Conservation (phyloP, 2,797 vertebrate genomes). For the Clarias pachynema region DNA sequence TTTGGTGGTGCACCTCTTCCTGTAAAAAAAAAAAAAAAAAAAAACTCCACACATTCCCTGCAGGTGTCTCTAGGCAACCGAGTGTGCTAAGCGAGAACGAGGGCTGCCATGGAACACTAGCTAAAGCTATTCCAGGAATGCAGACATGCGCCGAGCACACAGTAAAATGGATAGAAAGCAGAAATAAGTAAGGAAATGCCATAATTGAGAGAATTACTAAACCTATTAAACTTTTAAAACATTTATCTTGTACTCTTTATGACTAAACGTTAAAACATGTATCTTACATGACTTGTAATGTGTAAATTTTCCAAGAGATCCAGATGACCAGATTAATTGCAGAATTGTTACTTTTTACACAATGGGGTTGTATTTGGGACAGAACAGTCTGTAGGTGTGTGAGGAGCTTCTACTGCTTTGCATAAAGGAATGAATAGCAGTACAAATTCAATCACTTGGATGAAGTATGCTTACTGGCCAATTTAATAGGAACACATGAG, state of each 20-base stretch:
- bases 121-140: constrained; percentile 74
- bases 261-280: no score
- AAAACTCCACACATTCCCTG: constrained; percentile 31
- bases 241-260: no score
- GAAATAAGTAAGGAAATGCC: constrained; percentile 31
- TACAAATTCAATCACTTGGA: not conserved
- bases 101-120: constrained; percentile 56
- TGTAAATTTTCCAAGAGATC: not conserved
- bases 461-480: no score
- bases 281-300: no score
- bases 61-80: constrained; percentile 70
- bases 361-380: not conserved
- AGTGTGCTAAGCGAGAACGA: constrained; percentile 66
- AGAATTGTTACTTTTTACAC: not conserved
- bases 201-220: not conserved
- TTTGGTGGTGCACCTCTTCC: constrained; percentile 66
- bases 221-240: not conserved
- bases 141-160: constrained; percentile 73
- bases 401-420: not conserved
- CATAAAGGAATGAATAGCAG: not conserved
- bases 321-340: not conserved
- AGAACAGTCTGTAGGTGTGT: not conserved
- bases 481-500: not conserved
- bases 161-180: constrained; percentile 64
- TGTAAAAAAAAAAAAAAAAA: constrained; percentile 53